Percentiles rank a stretch among this genome's conserved stretches.
phyloP scores from a whole-genome alignment of 2,888 invertebrate species.

The Pheosia tremula region DNA sequence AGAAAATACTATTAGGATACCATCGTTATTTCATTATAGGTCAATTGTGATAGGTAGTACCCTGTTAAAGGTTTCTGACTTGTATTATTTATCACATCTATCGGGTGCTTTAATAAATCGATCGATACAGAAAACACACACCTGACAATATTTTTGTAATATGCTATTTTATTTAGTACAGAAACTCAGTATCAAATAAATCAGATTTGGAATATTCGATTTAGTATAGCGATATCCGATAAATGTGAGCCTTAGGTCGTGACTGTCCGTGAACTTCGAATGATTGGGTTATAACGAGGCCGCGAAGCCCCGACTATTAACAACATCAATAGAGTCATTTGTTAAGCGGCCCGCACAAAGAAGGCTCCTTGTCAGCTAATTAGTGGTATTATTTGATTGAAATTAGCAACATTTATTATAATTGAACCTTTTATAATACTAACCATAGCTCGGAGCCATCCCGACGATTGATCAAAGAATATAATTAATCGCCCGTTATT shows the following conservation, averaged over 20 bases:
- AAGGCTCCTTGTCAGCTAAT: constrained; percentile 75
- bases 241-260: constrained; percentile 46
- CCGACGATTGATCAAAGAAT: constrained; percentile 62
- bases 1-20: too few relatives aligned
- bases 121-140: too few relatives aligned
- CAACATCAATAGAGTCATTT: constrained; percentile 80
- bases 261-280: constrained; percentile 54
- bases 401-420: constrained; percentile 80
- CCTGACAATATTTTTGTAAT: background rate
- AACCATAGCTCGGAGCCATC: constrained; percentile 60
- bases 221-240: constrained; percentile 32
- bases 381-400: constrained; percentile 82
- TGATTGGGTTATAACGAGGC: constrained; percentile 56
- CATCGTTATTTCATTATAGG: too few relatives aligned
- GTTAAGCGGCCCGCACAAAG: constrained; percentile 76
- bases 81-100: too few relatives aligned
- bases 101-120: too few relatives aligned
- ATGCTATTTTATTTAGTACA: constrained; percentile 3
- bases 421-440: constrained; percentile 72
- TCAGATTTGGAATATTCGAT: constrained; percentile 4
- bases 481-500: constrained; percentile 67
- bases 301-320: constrained; percentile 66
- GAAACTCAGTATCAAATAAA: background rate
- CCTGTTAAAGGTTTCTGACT: too few relatives aligned
- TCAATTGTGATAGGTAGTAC: too few relatives aligned